phyloP scores from a whole-genome alignment of 2,888 invertebrate species.

The Leptinotarsa tumamoca region DNA sequence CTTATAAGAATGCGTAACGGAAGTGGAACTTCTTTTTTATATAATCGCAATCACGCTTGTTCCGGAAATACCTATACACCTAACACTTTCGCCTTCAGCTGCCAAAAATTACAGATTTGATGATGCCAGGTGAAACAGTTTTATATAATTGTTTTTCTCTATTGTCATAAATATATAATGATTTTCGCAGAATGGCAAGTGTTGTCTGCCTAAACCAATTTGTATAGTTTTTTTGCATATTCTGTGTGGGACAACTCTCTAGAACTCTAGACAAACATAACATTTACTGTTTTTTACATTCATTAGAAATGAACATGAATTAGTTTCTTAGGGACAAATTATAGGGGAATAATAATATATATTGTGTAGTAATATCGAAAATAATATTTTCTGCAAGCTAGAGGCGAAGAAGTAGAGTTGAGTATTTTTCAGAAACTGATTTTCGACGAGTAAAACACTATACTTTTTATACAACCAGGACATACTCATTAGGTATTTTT shows the following conservation, averaged over 20 bases:
- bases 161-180: not conserved
- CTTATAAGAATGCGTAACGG: conserved; percentile 50
- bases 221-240: not conserved
- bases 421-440: too few relatives aligned
- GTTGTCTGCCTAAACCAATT: not conserved
- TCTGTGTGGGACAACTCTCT: too few relatives aligned
- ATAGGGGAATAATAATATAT: too few relatives aligned
- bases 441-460: too few relatives aligned
- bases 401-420: too few relatives aligned
- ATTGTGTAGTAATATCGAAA: too few relatives aligned
- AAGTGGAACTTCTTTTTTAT: conserved; percentile 47
- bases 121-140: conserved; percentile 6
- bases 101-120: conserved; percentile 23
- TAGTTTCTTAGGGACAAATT: too few relatives aligned
- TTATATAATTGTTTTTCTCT: not conserved
- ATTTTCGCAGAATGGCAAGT: conserved; percentile 22
- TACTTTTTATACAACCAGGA: too few relatives aligned
- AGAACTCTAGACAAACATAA: too few relatives aligned
- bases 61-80: conserved; percentile 49
- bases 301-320: too few relatives aligned
- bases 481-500: too few relatives aligned
- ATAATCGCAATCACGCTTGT: conserved; percentile 19
- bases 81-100: conserved; percentile 35
- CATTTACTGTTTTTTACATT: too few relatives aligned
- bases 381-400: not conserved